Conservation (phyloP, 2,113 vertebrate genomes). For the Benitochromis conjunctus region DNA sequence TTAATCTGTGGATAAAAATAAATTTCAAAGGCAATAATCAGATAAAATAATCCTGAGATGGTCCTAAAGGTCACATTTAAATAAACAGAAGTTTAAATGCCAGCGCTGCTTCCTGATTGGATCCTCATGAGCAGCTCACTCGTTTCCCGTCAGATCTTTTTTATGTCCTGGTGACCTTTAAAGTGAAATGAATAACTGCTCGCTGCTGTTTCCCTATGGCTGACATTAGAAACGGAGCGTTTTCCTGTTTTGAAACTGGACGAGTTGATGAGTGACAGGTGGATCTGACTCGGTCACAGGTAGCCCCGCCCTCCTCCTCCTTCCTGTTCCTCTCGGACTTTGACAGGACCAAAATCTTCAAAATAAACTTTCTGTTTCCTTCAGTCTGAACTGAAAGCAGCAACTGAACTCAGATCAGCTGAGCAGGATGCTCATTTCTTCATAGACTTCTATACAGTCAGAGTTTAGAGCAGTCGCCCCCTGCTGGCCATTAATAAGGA, state of each 20-base stretch:
- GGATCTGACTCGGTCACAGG: not conserved
- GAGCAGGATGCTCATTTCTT: not conserved
- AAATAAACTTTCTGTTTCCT: not conserved
- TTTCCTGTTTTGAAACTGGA: not conserved
- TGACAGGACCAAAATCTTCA: not conserved
- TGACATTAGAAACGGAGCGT: not conserved
- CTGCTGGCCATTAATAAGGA: not conserved
- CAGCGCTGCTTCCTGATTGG: not conserved
- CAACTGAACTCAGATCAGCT: not conserved
- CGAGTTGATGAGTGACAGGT: not conserved
- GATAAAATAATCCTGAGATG: too few relatives aligned
- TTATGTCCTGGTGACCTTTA: not conserved
- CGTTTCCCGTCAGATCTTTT: not conserved
- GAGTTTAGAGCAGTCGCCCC: not conserved
- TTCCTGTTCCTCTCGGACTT: not conserved
- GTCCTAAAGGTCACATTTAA: not conserved
- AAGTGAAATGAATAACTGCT: not conserved
- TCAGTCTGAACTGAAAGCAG: not conserved
- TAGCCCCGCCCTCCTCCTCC: not conserved
- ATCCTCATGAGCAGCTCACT: not conserved
- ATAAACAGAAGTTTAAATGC: not conserved
- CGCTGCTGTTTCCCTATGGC: not conserved
- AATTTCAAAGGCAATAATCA: not conserved
- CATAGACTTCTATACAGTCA: not conserved
- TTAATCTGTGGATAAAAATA: not conserved